Percentiles rank a stretch among this genome's conserved stretches.
These are phyloP conservation scores for Novumbra hubbsi DNA, from an alignment of 2,797 vertebrate genomes.

Conservation along the genomic window DNA sequence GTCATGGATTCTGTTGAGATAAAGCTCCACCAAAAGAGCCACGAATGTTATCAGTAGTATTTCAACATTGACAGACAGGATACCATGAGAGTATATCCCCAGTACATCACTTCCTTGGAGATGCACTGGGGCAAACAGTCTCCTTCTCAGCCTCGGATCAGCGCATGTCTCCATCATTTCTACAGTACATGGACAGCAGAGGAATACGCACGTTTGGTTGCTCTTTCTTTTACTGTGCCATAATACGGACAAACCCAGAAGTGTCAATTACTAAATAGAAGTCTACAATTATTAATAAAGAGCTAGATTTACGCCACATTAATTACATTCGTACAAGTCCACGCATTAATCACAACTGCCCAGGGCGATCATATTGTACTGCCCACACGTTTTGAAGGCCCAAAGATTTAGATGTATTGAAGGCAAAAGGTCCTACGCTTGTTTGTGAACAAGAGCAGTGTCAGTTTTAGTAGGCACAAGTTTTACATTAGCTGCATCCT, in stretches of 20 bases:
- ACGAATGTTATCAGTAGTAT: slow-evolving; percentile 69
- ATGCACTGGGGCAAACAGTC: slow-evolving; percentile 6
- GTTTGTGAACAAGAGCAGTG: slow-evolving; percentile 38
- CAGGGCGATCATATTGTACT: slow-evolving; percentile 19
- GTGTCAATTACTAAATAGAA: slow-evolving; percentile 19
- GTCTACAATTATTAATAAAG: slow-evolving; percentile 24
- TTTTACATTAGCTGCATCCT: slow-evolving; percentile 49
- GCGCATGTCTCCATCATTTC: slow-evolving; percentile 26
- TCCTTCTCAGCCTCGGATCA: slow-evolving; percentile 21
- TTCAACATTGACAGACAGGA: slow-evolving; percentile 38
- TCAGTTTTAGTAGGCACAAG: slow-evolving; percentile 62
- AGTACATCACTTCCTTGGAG: background rate
- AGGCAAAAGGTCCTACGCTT: slow-evolving; percentile 36
- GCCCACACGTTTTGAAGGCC: slow-evolving; percentile 34
- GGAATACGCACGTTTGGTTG: background rate
- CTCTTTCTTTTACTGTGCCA: slow-evolving; percentile 11
- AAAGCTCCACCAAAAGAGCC: slow-evolving; percentile 36
- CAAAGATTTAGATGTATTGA: slow-evolving; percentile 32
- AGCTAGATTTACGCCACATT: slow-evolving; percentile 21
- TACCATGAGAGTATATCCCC: slow-evolving; percentile 18
- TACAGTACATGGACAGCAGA: background rate
- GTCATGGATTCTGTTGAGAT: slow-evolving; percentile 27
- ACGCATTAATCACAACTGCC: slow-evolving; percentile 28
- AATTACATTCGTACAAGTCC: slow-evolving; percentile 42
- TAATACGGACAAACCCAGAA: slow-evolving; percentile 52